Percentiles rank a stretch among this genome's conserved stretches.
These are phyloP conservation scores for Caloenas nicobarica DNA, from an alignment of 2,113 vertebrate species.

Conservation along the genomic window DNA sequence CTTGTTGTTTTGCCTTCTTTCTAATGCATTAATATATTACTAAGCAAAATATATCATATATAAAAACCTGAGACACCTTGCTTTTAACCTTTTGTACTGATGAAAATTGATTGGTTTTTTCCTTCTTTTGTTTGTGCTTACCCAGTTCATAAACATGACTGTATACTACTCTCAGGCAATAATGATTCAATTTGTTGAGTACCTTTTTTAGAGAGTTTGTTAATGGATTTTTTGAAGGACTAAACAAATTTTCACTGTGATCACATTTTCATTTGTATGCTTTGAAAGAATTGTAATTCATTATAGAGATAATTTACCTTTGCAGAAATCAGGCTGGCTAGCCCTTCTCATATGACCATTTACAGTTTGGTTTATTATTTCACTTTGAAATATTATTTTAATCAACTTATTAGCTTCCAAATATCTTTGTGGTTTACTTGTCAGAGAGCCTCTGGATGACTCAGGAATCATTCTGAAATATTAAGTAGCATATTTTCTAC, in stretches of 20 bases:
- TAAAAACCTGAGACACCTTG: background rate
- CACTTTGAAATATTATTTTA: background rate
- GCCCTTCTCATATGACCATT: background rate
- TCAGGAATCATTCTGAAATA: background rate
- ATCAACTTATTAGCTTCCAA: background rate
- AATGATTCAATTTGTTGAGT: background rate
- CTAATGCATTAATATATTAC: background rate
- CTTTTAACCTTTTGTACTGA: background rate
- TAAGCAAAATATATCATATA: background rate
- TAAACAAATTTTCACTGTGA: background rate
- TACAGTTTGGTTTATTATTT: background rate
- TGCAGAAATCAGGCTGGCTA: background rate
- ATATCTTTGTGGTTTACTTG: background rate
- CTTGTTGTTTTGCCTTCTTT: background rate
- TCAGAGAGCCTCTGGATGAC: background rate
- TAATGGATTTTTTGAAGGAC: background rate
- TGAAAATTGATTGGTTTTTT: background rate
- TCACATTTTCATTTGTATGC: background rate
- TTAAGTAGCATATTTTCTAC: background rate
- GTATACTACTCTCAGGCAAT: background rate
- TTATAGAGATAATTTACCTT: background rate
- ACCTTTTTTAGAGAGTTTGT: background rate
- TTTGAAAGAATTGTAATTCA: background rate
- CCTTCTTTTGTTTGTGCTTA: background rate
- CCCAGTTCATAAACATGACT: fast-evolving